phyloP scores from a whole-genome alignment of 2,888 invertebrate genomes.

The Selenia dentaria region DNA sequence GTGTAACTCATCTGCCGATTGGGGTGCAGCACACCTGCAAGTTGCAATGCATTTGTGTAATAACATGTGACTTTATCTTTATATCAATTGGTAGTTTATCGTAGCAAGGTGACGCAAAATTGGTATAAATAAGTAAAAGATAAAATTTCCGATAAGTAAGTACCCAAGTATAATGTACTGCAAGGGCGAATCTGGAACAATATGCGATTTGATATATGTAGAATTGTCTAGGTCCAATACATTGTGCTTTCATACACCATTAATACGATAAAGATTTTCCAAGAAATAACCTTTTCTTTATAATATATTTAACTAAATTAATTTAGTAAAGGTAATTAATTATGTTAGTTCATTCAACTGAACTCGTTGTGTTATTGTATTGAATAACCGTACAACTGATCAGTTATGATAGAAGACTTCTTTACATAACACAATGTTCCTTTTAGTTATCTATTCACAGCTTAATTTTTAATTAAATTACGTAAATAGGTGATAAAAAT shows the following conservation, averaged over 20 bases:
- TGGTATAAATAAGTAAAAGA: conserved; percentile 61
- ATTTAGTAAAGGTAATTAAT: too few species aligned
- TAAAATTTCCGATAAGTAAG: conserved; percentile 67
- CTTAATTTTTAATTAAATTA: conserved; percentile 8
- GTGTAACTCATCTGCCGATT: conserved; percentile 61
- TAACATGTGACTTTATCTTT: conserved; percentile 61
- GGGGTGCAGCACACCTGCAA: conserved; percentile 48
- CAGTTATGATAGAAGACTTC: conserved; percentile 17
- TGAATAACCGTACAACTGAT: too few species aligned
- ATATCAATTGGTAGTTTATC: conserved; percentile 55
- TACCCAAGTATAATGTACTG: conserved; percentile 40
- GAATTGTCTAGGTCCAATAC: too few species aligned
- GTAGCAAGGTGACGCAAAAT: conserved; percentile 67
- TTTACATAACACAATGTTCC: conserved; percentile 1
- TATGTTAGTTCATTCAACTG: too few species aligned
- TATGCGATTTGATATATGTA: too few species aligned
- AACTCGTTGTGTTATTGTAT: too few species aligned
- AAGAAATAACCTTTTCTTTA: too few species aligned
- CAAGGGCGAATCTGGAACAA: conserved; percentile 61
- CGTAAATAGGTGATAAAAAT: conserved; percentile 18
- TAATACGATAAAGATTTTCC: too few species aligned
- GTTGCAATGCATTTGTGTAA: conserved; percentile 9
- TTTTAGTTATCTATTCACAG: conserved; percentile 8
- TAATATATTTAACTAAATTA: too few species aligned
- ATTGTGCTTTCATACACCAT: too few species aligned